Evolutionary conservation across 2,888 invertebrate genomes (phyloP).

Genomic region (Rhingia campestris): DNA sequence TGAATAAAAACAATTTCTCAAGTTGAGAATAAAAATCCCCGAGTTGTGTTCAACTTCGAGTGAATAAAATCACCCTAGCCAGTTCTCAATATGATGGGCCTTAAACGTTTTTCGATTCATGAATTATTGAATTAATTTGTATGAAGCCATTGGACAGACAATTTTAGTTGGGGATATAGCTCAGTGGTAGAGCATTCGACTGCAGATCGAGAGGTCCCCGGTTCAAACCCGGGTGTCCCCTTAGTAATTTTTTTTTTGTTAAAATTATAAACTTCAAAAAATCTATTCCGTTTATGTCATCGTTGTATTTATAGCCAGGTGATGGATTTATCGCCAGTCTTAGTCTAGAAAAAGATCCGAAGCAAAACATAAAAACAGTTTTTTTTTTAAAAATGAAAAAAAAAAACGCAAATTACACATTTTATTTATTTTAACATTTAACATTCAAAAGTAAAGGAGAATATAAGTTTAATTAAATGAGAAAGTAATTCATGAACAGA

Average conservation of each 20-base stretch:
- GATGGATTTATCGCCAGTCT: no score
- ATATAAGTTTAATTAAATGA: constrained; percentile 29
- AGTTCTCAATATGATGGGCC: no score
- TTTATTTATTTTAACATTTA: constrained; percentile 56
- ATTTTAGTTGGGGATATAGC: constrained; percentile 75
- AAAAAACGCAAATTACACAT: constrained; percentile 36
- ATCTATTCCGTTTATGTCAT: constrained; percentile 3
- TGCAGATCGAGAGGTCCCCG: constrained; percentile 78
- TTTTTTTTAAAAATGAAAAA: no score
- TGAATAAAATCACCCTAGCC: no score
- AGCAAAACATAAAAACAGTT: background rate
- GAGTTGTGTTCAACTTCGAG: no score
- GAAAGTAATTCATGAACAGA: constrained; percentile 6
- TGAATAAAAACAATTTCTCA: no score
- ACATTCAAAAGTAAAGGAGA: constrained; percentile 19
- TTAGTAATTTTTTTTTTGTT: constrained; percentile 41
- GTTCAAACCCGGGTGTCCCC: constrained; percentile 78
- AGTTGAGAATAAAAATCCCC: no score
- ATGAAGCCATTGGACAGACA: background rate
- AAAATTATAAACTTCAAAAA: no score
- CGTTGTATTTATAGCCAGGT: background rate
- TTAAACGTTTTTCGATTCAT: no score
- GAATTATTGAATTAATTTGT: background rate
- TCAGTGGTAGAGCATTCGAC: constrained; percentile 78
- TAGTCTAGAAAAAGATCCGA: background rate